phyloP scores from a whole-genome alignment of 1,140 invertebrate genomes.

The Drosophila cardini region DNA sequence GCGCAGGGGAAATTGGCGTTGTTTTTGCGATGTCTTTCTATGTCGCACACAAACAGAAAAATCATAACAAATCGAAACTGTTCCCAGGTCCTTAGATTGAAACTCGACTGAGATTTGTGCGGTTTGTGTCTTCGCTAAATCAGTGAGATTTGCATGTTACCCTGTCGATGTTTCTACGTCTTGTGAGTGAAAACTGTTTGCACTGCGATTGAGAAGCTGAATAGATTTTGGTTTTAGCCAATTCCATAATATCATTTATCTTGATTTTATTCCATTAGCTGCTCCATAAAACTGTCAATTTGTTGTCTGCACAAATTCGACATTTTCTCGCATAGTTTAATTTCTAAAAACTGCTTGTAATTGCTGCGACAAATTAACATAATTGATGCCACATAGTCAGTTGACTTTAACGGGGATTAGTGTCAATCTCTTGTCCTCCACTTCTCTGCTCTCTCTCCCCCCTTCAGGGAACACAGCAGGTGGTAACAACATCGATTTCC shows the following conservation, averaged over 20 bases:
- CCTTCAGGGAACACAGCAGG: constrained; percentile 63
- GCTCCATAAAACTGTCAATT: constrained; percentile 32
- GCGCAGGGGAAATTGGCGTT: constrained; percentile 27
- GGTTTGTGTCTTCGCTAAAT: constrained; percentile 42
- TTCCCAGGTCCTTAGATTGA: constrained; percentile 67
- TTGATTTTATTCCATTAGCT: constrained; percentile 32
- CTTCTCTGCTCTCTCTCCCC: neutral
- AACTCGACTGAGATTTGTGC: constrained; percentile 40
- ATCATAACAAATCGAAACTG: constrained; percentile 35
- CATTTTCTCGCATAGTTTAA: constrained; percentile 29
- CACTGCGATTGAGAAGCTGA: neutral
- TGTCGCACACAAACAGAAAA: neutral
- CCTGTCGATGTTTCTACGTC: neutral
- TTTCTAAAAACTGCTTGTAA: constrained; percentile 65
- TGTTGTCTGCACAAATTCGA: constrained; percentile 26
- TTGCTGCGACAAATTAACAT: constrained; percentile 75
- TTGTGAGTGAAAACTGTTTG: neutral
- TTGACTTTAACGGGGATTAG: constrained; percentile 30
- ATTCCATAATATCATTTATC: constrained; percentile 35
- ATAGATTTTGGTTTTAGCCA: neutral
- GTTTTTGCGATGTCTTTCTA: constrained; percentile 17
- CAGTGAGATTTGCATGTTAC: constrained; percentile 4
- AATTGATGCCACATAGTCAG: constrained; percentile 68
- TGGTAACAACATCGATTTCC: constrained; percentile 72
- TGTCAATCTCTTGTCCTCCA: constrained; percentile 21